Percentiles rank a stretch among this genome's conserved stretches.
These are phyloP conservation scores for Conopomorpha cramerella DNA, from an alignment of 1,140 invertebrate genomes.

Conservation along the genomic window DNA sequence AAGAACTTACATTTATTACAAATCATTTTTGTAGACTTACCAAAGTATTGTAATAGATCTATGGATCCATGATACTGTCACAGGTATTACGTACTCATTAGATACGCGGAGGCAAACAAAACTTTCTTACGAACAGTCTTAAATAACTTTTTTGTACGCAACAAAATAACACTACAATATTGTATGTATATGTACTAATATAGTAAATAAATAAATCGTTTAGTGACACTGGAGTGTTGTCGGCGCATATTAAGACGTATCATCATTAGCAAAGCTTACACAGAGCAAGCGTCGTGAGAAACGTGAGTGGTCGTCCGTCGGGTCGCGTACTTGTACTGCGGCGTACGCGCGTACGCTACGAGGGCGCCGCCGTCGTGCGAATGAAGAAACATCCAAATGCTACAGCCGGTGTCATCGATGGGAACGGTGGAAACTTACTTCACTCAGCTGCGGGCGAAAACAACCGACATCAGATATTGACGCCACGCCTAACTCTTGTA, in stretches of 20 bases:
- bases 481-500: no score
- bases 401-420: neutral
- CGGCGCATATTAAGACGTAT: constrained; percentile 34
- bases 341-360: constrained; percentile 5
- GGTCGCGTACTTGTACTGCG: constrained; percentile 6
- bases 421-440: no score
- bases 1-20: no score
- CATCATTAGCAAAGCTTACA: constrained; percentile 53
- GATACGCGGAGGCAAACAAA: constrained; percentile 31
- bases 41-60: no score
- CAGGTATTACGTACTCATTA: no score
- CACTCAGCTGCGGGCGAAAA: neutral
- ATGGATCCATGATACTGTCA: constrained; percentile 18
- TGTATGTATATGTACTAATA: neutral
- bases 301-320: constrained; percentile 12
- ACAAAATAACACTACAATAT: constrained; percentile 38
- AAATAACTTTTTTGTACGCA: constrained; percentile 54
- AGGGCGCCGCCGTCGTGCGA: neutral
- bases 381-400: neutral
- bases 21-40: no score
- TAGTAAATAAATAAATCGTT: constrained; percentile 17
- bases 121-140: constrained; percentile 53
- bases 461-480: no score
- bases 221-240: no score
- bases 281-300: constrained; percentile 51